Percentiles rank a stretch among this genome's conserved stretches.
These are phyloP conservation scores for Craseonycteris thonglongyai DNA, from an alignment of 2,113 vertebrate genomes.

Conservation along the genomic window DNA sequence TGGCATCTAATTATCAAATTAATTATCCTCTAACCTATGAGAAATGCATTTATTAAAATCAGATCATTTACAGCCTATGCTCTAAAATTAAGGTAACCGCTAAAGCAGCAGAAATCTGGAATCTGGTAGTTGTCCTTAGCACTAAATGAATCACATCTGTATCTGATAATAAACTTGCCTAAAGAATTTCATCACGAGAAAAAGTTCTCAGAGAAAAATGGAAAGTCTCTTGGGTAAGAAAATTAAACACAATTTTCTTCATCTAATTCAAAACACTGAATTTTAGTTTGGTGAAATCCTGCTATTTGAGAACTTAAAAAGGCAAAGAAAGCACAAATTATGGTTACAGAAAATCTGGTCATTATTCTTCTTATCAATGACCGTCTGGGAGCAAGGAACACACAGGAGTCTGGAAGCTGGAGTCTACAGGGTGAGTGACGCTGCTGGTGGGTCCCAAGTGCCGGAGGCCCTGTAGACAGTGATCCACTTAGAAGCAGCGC, in stretches of 20 bases:
- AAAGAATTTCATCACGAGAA: conserved; percentile 59
- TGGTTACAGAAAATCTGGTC: background rate
- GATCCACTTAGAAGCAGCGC: background rate
- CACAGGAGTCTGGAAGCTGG: background rate
- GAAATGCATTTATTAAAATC: conserved; percentile 36
- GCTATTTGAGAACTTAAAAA: conserved; percentile 36
- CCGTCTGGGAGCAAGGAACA: background rate
- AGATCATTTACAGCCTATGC: background rate
- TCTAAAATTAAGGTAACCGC: conserved; percentile 38
- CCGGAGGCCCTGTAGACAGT: background rate
- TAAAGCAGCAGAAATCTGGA: conserved; percentile 46
- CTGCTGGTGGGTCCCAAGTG: background rate
- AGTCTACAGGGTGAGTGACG: background rate
- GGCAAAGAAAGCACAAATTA: conserved; percentile 28
- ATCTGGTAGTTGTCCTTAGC: conserved; percentile 43
- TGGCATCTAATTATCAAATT: conserved; percentile 27
- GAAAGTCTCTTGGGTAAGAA: conserved; percentile 58
- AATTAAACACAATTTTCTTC: conserved; percentile 66
- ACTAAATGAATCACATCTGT: conserved; percentile 63
- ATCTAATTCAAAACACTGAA: conserved; percentile 64
- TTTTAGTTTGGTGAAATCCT: conserved; percentile 21
- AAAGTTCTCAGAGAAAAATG: conserved; percentile 60
- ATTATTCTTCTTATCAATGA: conserved; percentile 18
- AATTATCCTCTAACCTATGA: background rate
- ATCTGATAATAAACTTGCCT: conserved; percentile 58